Conservation (phyloP, 2,888 invertebrate genomes). For the Pherbina coryleti region DNA sequence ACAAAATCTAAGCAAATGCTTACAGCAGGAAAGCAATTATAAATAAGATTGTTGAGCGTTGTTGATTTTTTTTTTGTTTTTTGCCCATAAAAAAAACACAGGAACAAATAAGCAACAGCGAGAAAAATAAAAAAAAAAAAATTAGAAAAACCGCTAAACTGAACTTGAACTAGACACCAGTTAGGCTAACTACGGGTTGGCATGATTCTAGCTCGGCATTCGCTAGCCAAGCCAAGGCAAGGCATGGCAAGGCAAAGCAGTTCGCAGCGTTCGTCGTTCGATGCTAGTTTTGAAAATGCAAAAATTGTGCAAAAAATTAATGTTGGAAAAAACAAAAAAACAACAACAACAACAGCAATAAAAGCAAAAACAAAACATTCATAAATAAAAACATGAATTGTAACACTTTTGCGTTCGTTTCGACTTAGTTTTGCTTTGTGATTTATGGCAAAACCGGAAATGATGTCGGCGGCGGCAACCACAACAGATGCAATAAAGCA, state of each 20-base stretch:
- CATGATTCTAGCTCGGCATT: not conserved
- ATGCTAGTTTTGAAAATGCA: not conserved
- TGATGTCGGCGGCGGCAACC: conserved; percentile 13
- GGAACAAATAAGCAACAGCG: conserved; percentile 4
- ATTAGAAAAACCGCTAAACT: not conserved
- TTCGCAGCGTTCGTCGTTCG: not conserved
- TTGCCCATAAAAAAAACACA: not conserved
- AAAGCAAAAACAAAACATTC: not conserved
- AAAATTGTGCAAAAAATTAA: not conserved
- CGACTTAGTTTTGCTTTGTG: conserved; percentile 7
- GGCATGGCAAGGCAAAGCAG: not conserved
- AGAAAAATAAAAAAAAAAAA: conserved; percentile 2
- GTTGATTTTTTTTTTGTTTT: not conserved
- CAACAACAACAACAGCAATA: not conserved
- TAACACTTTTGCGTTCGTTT: conserved; percentile 15
- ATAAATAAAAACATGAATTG: conserved; percentile 12
- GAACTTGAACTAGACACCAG: conserved; percentile 32
- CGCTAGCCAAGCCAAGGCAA: not conserved
- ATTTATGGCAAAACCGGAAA: conserved; percentile 25
- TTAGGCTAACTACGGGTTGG: conserved; percentile 12
- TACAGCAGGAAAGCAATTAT: conserved; percentile 21
- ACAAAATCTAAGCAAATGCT: not conserved
- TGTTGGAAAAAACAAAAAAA: not conserved
- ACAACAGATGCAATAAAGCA: conserved; percentile 3
- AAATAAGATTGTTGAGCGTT: not conserved